These are phyloP conservation scores for Amphiura filiformis DNA, from an alignment of 35 echinoderm and acorn worm species.

Conservation along the genomic window DNA sequence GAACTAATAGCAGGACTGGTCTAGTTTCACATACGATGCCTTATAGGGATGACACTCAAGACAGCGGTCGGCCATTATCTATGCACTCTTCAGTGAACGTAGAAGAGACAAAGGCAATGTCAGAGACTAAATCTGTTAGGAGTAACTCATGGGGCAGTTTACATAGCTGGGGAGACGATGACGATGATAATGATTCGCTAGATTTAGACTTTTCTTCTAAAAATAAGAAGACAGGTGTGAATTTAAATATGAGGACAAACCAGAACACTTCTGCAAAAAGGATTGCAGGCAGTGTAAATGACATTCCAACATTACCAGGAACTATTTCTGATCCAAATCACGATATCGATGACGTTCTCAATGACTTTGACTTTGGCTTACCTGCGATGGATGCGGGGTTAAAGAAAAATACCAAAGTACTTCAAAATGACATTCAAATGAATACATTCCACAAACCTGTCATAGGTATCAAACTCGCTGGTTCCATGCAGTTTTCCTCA, in stretches of 20 bases:
- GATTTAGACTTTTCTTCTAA: conserved; percentile 57
- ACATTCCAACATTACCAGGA: conserved; percentile 23
- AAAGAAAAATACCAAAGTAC: not conserved
- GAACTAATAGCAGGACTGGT: conserved; percentile 15
- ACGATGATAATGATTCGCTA: conserved; percentile 73
- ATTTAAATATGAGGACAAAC: conserved; percentile 18
- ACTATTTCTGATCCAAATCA: conserved; percentile 29
- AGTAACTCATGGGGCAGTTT: conserved; percentile 72
- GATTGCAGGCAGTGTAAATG: not conserved
- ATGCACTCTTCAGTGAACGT: conserved; percentile 2
- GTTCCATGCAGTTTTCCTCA: conserved; percentile 85
- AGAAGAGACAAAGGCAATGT: conserved; percentile 15
- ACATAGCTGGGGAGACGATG: conserved; percentile 81
- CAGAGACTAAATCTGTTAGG: conserved; percentile 44
- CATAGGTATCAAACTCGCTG: conserved; percentile 59
- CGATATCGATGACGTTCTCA: conserved; percentile 74
- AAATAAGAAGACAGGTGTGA: conserved; percentile 37
- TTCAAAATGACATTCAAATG: conserved; percentile 13
- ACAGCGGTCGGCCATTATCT: conserved; percentile 77
- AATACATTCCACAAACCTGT: conserved; percentile 19
- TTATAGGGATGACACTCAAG: conserved; percentile 51
- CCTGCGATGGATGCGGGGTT: conserved; percentile 52
- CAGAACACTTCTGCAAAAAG: not conserved
- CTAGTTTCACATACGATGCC: not conserved
- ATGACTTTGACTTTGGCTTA: conserved; percentile 81